A percentile compares a stretch with the other conserved stretches of the same genome.
Evolutionary conservation across 1,140 invertebrate species (phyloP).

Genomic region (Drosophila pachea): DNA sequence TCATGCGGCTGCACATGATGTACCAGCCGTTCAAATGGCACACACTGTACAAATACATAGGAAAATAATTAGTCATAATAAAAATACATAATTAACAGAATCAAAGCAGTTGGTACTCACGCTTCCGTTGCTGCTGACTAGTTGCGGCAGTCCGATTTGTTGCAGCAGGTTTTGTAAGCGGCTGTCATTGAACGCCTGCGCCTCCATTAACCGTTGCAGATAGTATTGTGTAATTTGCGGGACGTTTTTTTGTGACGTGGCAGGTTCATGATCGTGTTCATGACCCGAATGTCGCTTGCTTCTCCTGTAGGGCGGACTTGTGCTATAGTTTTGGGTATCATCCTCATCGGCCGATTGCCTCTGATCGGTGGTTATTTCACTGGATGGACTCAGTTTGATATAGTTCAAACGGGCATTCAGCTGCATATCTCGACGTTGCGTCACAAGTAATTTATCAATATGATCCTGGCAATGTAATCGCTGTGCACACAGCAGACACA

Average conservation of each 20-base stretch:
- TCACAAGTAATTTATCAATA: constrained; percentile 59
- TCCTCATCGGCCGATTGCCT: constrained; percentile 56
- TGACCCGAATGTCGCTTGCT: constrained; percentile 68
- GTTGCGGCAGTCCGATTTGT: constrained; percentile 81
- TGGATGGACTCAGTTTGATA: constrained; percentile 62
- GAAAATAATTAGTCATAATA: constrained; percentile 26
- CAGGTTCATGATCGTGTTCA: constrained; percentile 8
- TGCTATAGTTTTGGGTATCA: constrained; percentile 67
- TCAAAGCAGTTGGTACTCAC: background rate
- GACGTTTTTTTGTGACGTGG: constrained; percentile 25
- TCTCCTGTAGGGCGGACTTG: constrained; percentile 62
- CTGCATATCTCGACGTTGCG: constrained; percentile 41
- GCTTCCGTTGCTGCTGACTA: constrained; percentile 79
- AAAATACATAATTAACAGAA: background rate
- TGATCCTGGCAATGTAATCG: constrained; percentile 85
- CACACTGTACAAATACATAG: constrained; percentile 36
- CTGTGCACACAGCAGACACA: constrained; percentile 87
- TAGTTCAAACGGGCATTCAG: constrained; percentile 63
- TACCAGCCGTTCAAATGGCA: constrained; percentile 54
- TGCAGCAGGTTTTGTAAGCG: constrained; percentile 83
- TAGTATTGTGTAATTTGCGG: constrained; percentile 71
- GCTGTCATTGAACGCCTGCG: constrained; percentile 52
- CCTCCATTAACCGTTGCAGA: constrained; percentile 81
- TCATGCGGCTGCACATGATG: constrained; percentile 68
- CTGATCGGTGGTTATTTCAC: constrained; percentile 66